A percentile compares a stretch with the other conserved stretches of the same genome.
Conservation (phyloP, 2,113 vertebrate genomes). For the Tretioscincus oriximinensis region DNA sequence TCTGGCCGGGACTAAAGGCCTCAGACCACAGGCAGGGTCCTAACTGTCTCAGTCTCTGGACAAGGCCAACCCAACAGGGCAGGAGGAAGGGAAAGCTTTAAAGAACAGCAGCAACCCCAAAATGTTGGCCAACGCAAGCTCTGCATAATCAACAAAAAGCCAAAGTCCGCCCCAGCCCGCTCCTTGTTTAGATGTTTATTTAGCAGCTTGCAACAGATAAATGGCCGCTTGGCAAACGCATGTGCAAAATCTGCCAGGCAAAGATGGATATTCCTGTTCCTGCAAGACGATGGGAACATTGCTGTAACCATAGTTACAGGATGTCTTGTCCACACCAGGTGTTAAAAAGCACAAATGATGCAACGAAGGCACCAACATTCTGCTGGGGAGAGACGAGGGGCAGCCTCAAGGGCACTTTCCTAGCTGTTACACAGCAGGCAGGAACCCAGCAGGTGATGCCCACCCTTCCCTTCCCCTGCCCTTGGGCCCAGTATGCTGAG, state of each 20-base stretch:
- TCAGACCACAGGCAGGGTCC: too few relatives aligned
- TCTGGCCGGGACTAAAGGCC: too few relatives aligned
- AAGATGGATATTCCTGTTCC: slow-evolving; percentile 14
- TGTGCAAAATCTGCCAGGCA: neutral
- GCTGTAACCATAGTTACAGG: slow-evolving; percentile 20
- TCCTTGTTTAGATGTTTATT: neutral
- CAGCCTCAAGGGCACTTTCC: too few relatives aligned
- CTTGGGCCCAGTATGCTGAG: neutral
- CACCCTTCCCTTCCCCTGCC: neutral
- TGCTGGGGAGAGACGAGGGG: neutral
- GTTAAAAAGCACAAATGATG: neutral
- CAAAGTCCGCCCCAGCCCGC: neutral
- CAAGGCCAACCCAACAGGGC: too few relatives aligned
- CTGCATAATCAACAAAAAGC: neutral
- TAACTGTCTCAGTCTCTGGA: too few relatives aligned
- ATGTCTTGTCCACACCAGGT: slow-evolving; percentile 25
- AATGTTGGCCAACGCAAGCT: neutral
- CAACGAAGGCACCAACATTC: neutral
- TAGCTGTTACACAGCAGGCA: neutral
- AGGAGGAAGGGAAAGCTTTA: neutral
- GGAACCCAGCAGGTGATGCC: neutral
- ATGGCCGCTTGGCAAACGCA: slow-evolving; percentile 7
- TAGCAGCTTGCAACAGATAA: neutral
- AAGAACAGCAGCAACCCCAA: too few relatives aligned
- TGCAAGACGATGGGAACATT: slow-evolving; percentile 11